Conservation (phyloP, 2,113 vertebrate genomes). For the Ceratotherium simum region DNA sequence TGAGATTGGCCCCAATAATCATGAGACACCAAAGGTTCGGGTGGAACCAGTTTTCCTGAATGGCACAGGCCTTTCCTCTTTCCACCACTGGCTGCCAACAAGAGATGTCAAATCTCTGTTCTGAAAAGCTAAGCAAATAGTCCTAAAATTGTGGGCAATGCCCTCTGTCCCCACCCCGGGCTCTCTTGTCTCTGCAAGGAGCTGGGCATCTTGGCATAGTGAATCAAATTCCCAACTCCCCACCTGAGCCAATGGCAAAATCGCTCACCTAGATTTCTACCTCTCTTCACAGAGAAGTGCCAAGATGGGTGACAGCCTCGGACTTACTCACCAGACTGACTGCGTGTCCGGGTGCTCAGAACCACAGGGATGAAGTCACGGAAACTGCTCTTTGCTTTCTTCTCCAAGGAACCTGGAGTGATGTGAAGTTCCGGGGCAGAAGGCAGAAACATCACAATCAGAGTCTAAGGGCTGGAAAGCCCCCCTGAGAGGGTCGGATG, state of each 20-base stretch:
- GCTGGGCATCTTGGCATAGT: neutral
- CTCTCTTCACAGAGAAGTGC: neutral
- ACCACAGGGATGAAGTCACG: slow-evolving; percentile 91
- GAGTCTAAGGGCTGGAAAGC: slow-evolving; percentile 36
- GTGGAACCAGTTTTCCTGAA: neutral
- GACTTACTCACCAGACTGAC: slow-evolving; percentile 89
- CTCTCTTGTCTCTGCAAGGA: slow-evolving; percentile 12
- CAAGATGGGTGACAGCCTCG: neutral
- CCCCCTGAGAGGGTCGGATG: neutral
- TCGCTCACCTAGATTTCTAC: neutral
- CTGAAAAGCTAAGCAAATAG: slow-evolving; percentile 20
- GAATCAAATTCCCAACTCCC: slow-evolving; percentile 39
- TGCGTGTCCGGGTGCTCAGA: slow-evolving; percentile 90
- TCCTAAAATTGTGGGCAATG: neutral
- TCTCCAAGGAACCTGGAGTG: slow-evolving; percentile 87
- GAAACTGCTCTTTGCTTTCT: slow-evolving; percentile 92
- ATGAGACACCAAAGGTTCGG: neutral
- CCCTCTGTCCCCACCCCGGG: neutral
- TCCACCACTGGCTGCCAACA: neutral
- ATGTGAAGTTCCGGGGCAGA: slow-evolving; percentile 43
- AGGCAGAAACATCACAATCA: slow-evolving; percentile 63
- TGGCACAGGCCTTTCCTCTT: slow-evolving; percentile 31
- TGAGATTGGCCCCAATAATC: neutral
- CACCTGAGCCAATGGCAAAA: neutral
- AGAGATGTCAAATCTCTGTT: neutral